These are phyloP conservation scores for Hormiphora californensis DNA, from an alignment of 37 sponge, comb jelly and placozoan species.

Conservation along the genomic window DNA sequence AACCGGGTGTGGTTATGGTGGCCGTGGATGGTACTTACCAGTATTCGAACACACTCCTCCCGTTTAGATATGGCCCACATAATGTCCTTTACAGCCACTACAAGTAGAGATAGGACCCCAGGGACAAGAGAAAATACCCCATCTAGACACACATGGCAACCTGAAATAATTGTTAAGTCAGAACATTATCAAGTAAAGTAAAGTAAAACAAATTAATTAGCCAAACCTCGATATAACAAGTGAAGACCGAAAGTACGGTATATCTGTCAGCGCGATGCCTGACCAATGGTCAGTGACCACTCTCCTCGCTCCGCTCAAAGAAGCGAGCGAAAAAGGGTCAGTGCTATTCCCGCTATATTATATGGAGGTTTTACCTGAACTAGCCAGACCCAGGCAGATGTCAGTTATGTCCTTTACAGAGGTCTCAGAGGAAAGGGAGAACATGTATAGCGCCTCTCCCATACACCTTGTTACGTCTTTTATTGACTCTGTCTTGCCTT, in stretches of 20 bases:
- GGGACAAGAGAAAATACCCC: conserved; percentile 29
- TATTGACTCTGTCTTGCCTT: conserved; percentile 22
- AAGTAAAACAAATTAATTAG: too few species aligned
- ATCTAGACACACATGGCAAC: conserved; percentile 47
- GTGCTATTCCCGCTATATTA: too few species aligned
- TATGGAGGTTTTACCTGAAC: conserved; percentile 9
- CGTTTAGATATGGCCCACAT: background rate
- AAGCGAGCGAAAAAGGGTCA: too few species aligned
- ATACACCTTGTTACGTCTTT: conserved; percentile 28
- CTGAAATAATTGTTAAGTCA: background rate
- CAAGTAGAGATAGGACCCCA: conserved; percentile 33
- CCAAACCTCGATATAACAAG: too few species aligned
- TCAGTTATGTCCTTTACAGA: background rate
- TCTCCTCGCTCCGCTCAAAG: too few species aligned
- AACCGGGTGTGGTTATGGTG: too few species aligned
- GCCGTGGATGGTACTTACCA: too few species aligned
- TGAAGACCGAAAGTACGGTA: too few species aligned
- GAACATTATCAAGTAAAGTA: too few species aligned
- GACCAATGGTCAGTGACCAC: too few species aligned
- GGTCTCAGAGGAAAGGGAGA: conserved; percentile 3
- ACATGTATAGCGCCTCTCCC: conserved; percentile 53
- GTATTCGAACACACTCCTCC: background rate
- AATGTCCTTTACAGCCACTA: conserved; percentile 44
- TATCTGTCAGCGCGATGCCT: too few species aligned
- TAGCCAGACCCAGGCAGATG: conserved; percentile 35